Percentiles rank a stretch among this genome's conserved stretches.
These are phyloP conservation scores for Coleophora deauratella DNA, from an alignment of 2,888 invertebrate genomes.

Conservation along the genomic window DNA sequence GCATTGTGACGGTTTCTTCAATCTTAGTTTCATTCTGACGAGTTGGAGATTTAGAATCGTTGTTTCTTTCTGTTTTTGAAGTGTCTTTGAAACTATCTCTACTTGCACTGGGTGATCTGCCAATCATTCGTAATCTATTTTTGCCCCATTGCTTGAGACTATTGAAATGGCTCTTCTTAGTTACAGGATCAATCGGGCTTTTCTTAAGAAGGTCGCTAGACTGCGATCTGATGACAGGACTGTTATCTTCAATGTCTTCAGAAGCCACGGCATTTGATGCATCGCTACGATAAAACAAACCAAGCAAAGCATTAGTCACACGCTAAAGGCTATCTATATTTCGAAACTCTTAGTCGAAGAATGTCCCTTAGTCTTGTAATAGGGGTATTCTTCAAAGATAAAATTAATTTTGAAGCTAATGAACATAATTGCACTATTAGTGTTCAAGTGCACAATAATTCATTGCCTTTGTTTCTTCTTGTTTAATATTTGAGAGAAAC, in stretches of 20 bases:
- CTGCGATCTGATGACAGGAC: constrained; percentile 77
- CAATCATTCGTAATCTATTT: constrained; percentile 83
- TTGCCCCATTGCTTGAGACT: constrained; percentile 90
- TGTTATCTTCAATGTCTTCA: constrained; percentile 67
- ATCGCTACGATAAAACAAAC: constrained; percentile 73
- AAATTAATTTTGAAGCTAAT: constrained; percentile 68
- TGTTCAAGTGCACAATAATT: constrained; percentile 63
- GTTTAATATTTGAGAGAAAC: constrained; percentile 28
- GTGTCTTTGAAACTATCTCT: constrained; percentile 64
- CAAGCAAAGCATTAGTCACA: constrained; percentile 76
- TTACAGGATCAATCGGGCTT: constrained; percentile 73
- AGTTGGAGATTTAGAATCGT: constrained; percentile 53
- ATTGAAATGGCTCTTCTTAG: constrained; percentile 81
- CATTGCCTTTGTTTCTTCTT: constrained; percentile 46
- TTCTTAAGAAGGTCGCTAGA: constrained; percentile 86
- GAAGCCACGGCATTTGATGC: constrained; percentile 67
- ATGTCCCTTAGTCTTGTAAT: constrained; percentile 61
- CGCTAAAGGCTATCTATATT: constrained; percentile 62
- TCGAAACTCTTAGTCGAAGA: constrained; percentile 48
- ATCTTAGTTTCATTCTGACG: constrained; percentile 73
- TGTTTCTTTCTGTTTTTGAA: constrained; percentile 49
- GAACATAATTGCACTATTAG: constrained; percentile 69
- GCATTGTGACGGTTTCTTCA: constrained; percentile 79
- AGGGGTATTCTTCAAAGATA: constrained; percentile 48
- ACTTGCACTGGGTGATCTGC: constrained; percentile 75